Evolutionary conservation across 2,888 invertebrate genomes (phyloP).

Genomic region (Xanthorhoe designata): DNA sequence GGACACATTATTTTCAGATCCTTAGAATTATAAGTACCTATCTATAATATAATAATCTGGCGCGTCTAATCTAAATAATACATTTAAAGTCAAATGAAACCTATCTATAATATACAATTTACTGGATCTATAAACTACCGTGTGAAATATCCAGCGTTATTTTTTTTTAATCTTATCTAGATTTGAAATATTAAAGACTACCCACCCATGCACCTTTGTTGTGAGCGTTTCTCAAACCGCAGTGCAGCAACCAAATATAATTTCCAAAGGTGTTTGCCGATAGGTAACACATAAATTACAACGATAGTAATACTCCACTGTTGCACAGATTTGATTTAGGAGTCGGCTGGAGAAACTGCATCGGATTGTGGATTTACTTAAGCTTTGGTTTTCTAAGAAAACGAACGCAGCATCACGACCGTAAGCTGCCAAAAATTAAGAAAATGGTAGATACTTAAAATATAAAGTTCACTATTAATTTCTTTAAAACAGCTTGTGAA

Average conservation of each 20-base stretch:
- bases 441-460: too few relatives aligned
- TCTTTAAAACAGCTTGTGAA: too few relatives aligned
- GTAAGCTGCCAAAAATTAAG: not conserved
- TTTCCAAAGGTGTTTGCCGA: constrained; percentile 76
- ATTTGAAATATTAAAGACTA: not conserved
- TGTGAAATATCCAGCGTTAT: too few relatives aligned
- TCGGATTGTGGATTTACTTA: constrained; percentile 54
- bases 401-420: constrained; percentile 5
- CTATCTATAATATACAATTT: too few relatives aligned
- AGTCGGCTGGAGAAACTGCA: constrained; percentile 62
- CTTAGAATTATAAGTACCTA: too few relatives aligned
- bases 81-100: too few relatives aligned
- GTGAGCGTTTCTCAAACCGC: constrained; percentile 57
- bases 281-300: constrained; percentile 80
- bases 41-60: too few relatives aligned
- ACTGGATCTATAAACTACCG: too few relatives aligned
- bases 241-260: constrained; percentile 67
- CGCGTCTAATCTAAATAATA: too few relatives aligned
- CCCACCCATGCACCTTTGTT: constrained; percentile 11
- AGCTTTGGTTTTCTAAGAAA: constrained; percentile 27
- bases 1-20: too few relatives aligned
- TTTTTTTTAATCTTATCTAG: too few relatives aligned
- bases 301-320: constrained; percentile 74
- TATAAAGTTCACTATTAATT: too few relatives aligned
- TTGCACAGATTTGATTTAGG: constrained; percentile 71